Conservation (phyloP, 2,888 invertebrate genomes). For the Serripes groenlandicus region DNA sequence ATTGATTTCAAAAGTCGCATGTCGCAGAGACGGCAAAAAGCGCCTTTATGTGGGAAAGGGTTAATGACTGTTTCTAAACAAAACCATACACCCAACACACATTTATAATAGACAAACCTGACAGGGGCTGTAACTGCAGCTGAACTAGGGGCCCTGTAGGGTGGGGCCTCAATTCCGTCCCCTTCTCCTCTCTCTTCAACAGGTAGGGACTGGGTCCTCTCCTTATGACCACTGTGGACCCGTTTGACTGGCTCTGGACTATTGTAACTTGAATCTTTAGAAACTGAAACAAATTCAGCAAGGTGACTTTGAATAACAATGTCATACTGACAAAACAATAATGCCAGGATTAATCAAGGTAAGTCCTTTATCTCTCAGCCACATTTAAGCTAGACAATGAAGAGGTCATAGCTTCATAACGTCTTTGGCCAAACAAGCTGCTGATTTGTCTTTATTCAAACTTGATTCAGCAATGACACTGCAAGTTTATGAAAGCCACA, state of each 20-base stretch:
- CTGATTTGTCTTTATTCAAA: too few species aligned
- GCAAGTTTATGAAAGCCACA: too few species aligned
- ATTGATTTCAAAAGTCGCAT: background rate
- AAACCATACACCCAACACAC: too few species aligned
- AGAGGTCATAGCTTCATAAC: too few species aligned
- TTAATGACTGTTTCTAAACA: background rate
- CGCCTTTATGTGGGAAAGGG: background rate
- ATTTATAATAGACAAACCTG: too few species aligned
- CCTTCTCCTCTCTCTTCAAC: slow-evolving; percentile 80
- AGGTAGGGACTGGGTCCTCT: slow-evolving; percentile 72
- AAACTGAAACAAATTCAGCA: background rate
- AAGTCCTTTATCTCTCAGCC: too few species aligned
- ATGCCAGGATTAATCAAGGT: too few species aligned
- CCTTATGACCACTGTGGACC: slow-evolving; percentile 81
- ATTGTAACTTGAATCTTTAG: slow-evolving; percentile 28
- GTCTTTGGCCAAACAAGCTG: too few species aligned
- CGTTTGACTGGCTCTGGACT: slow-evolving; percentile 61
- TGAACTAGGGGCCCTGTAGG: slow-evolving; percentile 73
- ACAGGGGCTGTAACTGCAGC: slow-evolving; percentile 67
- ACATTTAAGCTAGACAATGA: too few species aligned
- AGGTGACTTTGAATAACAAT: background rate
- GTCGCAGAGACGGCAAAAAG: too few species aligned
- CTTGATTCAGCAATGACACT: too few species aligned
- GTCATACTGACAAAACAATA: too few species aligned
- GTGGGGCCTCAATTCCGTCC: slow-evolving; percentile 76